These are phyloP conservation scores for Chelonia mydas DNA, from an alignment of 2,797 vertebrate species.

Conservation along the genomic window DNA sequence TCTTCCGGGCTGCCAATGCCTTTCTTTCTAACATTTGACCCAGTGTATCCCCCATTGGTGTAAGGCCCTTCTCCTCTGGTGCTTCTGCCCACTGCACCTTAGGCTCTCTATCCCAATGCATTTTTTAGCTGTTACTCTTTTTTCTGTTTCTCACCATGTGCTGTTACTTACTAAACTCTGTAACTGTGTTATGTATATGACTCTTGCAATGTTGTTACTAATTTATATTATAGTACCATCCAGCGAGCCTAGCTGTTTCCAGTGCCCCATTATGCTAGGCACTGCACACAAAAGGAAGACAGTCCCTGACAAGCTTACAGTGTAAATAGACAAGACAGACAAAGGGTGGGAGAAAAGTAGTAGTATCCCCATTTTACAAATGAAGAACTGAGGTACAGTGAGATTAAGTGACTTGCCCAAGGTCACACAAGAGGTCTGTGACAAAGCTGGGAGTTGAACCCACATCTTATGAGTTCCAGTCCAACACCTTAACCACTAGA, in stretches of 20 bases:
- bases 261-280: neutral
- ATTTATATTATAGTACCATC: neutral
- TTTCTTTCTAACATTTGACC: neutral
- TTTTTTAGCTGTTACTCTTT: neutral
- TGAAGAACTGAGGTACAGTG: neutral
- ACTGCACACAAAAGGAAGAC: neutral
- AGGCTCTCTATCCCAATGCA: neutral
- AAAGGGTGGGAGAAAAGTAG: neutral
- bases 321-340: neutral
- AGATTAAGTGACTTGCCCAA: neutral
- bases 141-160: neutral
- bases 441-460: neutral
- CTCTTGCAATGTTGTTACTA: neutral
- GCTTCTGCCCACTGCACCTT: neutral
- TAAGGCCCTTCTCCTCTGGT: neutral
- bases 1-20: neutral
- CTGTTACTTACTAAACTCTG: neutral
- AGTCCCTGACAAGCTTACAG: neutral
- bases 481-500: neutral
- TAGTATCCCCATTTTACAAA: neutral
- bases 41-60: neutral
- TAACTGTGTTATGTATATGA: neutral
- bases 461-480: neutral
- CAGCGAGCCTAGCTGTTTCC: neutral
- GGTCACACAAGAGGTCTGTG: neutral